phyloP scores from a whole-genome alignment of 2,888 invertebrate genomes.

The Encarsia formosa region DNA sequence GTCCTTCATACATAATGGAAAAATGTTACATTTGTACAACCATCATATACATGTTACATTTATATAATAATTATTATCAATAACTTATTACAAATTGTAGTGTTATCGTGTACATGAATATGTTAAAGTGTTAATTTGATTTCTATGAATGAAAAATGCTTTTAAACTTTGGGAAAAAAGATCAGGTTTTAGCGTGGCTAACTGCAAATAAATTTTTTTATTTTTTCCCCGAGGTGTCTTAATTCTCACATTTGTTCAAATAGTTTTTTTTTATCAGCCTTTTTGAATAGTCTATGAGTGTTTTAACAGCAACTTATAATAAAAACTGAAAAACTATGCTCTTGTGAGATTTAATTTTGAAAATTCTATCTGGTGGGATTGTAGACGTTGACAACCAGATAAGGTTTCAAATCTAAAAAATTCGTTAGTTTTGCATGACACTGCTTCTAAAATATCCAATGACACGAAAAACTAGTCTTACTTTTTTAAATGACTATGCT shows the following conservation, averaged over 20 bases:
- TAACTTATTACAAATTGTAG: conserved; percentile 44
- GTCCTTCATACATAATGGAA: conserved; percentile 49
- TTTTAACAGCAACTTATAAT: no score
- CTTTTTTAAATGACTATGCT: conserved; percentile 32
- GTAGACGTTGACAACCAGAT: no score
- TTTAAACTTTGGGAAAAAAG: conserved; percentile 33
- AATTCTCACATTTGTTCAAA: no score
- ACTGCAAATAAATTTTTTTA: conserved; percentile 33
- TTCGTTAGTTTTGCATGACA: no score
- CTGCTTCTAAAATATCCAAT: no score
- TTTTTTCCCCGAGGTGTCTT: conserved; percentile 21
- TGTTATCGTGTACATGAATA: conserved; percentile 13
- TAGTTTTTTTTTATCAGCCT: no score
- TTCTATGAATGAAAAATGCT: conserved; percentile 42
- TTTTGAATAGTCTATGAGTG: no score
- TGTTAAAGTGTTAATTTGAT: conserved; percentile 17
- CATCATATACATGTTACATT: conserved; percentile 53
- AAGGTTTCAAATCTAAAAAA: no score
- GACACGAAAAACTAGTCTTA: conserved; percentile 4
- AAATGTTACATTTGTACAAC: conserved; percentile 55
- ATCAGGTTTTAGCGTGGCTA: conserved; percentile 36
- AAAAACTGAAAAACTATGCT: no score
- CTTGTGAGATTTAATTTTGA: no score
- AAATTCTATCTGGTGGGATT: no score
- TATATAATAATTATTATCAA: conserved; percentile 49